Percentiles rank a stretch among this genome's conserved stretches.
phyloP scores from a whole-genome alignment of 2,888 invertebrate genomes.

The Mesorhabditis sp. region DNA sequence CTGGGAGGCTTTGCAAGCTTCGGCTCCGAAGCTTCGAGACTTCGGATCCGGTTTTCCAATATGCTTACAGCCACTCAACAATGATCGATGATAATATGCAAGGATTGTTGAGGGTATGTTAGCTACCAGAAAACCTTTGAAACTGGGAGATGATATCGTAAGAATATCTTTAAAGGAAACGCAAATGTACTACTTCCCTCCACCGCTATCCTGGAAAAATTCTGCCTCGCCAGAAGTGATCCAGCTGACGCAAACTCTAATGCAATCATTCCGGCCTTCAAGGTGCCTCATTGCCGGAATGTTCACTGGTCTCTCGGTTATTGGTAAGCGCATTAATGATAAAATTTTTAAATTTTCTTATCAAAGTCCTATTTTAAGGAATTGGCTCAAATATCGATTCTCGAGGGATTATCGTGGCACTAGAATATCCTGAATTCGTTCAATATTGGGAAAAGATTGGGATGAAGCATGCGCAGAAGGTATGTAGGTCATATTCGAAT shows the following conservation, averaged over 20 bases:
- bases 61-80: slow-evolving; percentile 42
- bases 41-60: slow-evolving; percentile 36
- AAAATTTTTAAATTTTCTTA: background rate
- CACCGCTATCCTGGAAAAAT: slow-evolving; percentile 38
- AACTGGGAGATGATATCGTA: background rate
- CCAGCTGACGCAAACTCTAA: slow-evolving; percentile 51
- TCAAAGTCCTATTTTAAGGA: slow-evolving; percentile 12
- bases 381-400: slow-evolving; percentile 31
- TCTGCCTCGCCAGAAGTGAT: slow-evolving; percentile 54
- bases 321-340: slow-evolving; percentile 9
- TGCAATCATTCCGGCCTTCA: slow-evolving; percentile 54
- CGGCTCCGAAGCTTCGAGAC: slow-evolving; percentile 41
- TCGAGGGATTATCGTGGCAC: slow-evolving; percentile 40
- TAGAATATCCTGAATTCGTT: slow-evolving; percentile 42
- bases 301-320: slow-evolving; percentile 19
- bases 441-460: slow-evolving; percentile 45
- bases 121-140: no score
- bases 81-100: slow-evolving; percentile 36
- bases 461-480: slow-evolving; percentile 35
- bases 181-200: slow-evolving; percentile 26
- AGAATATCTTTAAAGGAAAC: slow-evolving; percentile 31
- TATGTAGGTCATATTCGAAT: background rate
- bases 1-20: slow-evolving; percentile 30
- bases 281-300: slow-evolving; percentile 58
- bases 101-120: slow-evolving; percentile 26